Evolutionary conservation across 2,888 invertebrate genomes (phyloP), one percentile per base, ranked within the genome.

Genomic region (Hemicrepidius hirtus): DNA sequence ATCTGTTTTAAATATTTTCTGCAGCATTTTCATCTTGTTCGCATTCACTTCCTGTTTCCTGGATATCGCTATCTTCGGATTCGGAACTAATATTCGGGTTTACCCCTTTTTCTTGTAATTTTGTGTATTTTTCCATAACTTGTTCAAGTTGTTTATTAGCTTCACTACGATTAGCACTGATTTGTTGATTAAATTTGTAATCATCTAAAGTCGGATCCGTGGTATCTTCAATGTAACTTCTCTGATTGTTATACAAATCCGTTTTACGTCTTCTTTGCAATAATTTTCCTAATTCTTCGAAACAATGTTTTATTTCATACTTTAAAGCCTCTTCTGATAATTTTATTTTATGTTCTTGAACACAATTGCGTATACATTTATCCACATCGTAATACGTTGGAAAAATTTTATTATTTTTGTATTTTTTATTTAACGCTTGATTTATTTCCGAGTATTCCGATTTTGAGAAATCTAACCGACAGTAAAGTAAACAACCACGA

Each of bases 151-250:
- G 65, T 24, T 64, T 70, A 1, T 35, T 71, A 46, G 79, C 77
- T 4, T 80, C 82, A 55, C 81, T 75, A 63, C 67, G 59, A 28
- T 68, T 77, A 73, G 79, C 83, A 44, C 78, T 75, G 28, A 77
- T 76, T 20, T 85, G 72, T 60, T 71, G 78, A 16, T 70, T 66
- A 13, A 85, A 77, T 20, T 76, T 72, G 0, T 75, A 28, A 76
- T 84, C 78, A 10, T 77, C 70, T 20, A 62, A 75, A 0, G 85
- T 84, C 1, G 85, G 85, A 80, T 85, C 85, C 18, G 79, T 77
- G 21, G 68, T 73, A 12, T 75, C 71, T 6, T 55, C 18, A 13
- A 84, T 76, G 73, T 80, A 79, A 40, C 71, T 71, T 60, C 75
- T 74, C 72, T 85, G 85, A 3, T 79, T 74, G 37, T 81, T 81